Evolutionary conservation across 2,113 vertebrate species (phyloP).

Genomic region (Leucopsar rothschildi): DNA sequence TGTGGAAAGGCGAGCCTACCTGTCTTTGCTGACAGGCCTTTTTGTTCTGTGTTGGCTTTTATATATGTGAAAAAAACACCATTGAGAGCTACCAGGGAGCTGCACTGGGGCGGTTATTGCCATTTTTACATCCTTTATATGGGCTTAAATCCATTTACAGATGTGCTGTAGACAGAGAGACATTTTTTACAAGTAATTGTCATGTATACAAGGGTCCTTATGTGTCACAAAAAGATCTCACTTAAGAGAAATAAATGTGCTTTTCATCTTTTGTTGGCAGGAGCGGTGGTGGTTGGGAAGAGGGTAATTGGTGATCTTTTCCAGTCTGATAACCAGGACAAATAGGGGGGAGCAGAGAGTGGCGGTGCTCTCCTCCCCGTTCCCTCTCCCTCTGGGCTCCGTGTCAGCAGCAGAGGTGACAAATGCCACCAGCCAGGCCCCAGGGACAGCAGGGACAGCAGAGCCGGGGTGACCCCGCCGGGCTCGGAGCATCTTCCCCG

Average conservation of each 20-base stretch:
- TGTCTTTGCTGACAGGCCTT: slow-evolving; percentile 46
- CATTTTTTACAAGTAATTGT: slow-evolving; percentile 60
- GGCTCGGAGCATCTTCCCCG: no score
- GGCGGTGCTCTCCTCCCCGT: not conserved
- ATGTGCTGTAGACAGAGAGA: slow-evolving; percentile 51
- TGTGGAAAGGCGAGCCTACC: not conserved
- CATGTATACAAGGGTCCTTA: slow-evolving; percentile 38
- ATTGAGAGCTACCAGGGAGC: slow-evolving; percentile 31
- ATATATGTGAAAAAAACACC: slow-evolving; percentile 51
- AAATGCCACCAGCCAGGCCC: not conserved
- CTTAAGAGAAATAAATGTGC: slow-evolving; percentile 63
- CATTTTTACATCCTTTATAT: slow-evolving; percentile 37
- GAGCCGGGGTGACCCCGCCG: not conserved
- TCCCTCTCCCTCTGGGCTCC: not conserved
- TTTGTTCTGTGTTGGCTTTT: slow-evolving; percentile 62
- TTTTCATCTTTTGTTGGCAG: slow-evolving; percentile 50
- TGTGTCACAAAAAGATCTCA: slow-evolving; percentile 48
- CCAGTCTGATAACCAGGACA: slow-evolving; percentile 50
- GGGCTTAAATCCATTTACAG: slow-evolving; percentile 41
- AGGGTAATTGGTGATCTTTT: slow-evolving; percentile 59
- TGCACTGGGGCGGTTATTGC: not conserved
- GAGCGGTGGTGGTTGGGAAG: slow-evolving; percentile 30
- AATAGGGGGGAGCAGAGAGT: not conserved
- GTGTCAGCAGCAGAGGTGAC: not conserved
- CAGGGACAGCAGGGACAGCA: not conserved